Base-by-base conservation (phyloP, 1,140 invertebrate genomes). In the Ceratosolen fusciceps region DNA sequence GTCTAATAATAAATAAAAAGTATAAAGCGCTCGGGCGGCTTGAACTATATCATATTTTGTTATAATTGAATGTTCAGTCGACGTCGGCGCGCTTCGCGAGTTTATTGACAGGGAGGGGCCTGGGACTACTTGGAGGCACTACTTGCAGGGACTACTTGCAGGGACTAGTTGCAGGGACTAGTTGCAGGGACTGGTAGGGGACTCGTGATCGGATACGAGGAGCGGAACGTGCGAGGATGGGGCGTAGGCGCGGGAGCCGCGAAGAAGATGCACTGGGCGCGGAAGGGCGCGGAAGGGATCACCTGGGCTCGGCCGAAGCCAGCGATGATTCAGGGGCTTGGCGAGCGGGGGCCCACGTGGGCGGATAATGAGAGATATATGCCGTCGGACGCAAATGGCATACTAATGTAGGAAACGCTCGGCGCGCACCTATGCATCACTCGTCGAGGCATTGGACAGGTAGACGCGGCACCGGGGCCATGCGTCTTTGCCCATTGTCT, bases 331-430 rank as follows among this genome's bases (percentile, higher is more conserved):
- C 39, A 77, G 39, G 70, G 43, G 21, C 47, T 80, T 9, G 62
- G 56, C 67, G 65, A 37, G 47, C 10, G 4, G 16, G 19, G 14
- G 9, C 8, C 65, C 75, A 83, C 81, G 85, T 88, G 85, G 85
- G 86, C 78, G 82, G 82, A 85, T 87, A 87, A 87, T 87, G 85
- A 87, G 84, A 84, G 82, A 87, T 86, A 85, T 82, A 81, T 78
- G 80, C 79, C 56, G 31, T 58, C 84, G 83, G 85, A 87, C 85
- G 83, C 84, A 87, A 87, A 87, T 86, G 84, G 87, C 86, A 86
- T 83, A 84, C 81, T 80, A 85, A 87, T 85, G 84, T 83, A 87
- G 86, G 86, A 88, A 90, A 85, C 84, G 80, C 84, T 80, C 68
- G 77, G 72, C 86, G 81, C 83, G 84, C 83, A 81, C 72, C 68